Base-by-base conservation (phyloP, 2,797 vertebrate species). In the Malurus splendens region DNA sequence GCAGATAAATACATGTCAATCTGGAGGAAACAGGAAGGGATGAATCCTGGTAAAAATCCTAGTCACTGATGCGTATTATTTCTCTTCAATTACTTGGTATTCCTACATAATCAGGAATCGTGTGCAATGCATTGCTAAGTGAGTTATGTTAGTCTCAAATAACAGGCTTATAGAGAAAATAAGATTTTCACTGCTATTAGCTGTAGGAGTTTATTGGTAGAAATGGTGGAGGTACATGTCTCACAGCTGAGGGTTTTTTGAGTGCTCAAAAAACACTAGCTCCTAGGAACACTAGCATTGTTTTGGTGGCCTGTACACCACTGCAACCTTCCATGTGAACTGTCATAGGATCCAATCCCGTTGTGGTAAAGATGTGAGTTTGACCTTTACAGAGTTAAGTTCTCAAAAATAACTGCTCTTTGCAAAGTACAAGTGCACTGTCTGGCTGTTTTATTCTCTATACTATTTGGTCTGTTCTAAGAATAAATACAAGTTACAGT, bases 1-100 rank as follows among this genome's bases (percentile, higher is more conserved):
- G 41, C 51, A 48, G 36, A 60, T 57, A 42, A 82, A 52, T 89
- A 10, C 19, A 4, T 62, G 76, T 67, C 52, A 88, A 15, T 81
- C 73, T 66, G 28, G 48, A 90, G 42, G 73, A 78, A 75, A 44
- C 24, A 56, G 94, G 86, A 90, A 92, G 39, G 62, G 38, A 80
- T 85, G 72, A 93, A 82, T 92, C 44, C 71, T 65, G 22, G 72
- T 87, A 74, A 90, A 94, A 94, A 65, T 75, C 91, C 75, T 52
- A 55, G n/a, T 52, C 15, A n/a, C 68, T 68, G 78, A 85, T 72
- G 88, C 6, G 0, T 91, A 48, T 82, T 92, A 85, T 82, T 92
- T 91, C 68, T 90, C 72, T 77, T 80, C 78, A 91, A 54, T 91
- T 88, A 82, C 48, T 91, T 39, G 41, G 19, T 89, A 68, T 92